These are phyloP conservation scores for Drosophila simulans DNA, from an alignment of 1,140 invertebrate species.

Conservation along the genomic window DNA sequence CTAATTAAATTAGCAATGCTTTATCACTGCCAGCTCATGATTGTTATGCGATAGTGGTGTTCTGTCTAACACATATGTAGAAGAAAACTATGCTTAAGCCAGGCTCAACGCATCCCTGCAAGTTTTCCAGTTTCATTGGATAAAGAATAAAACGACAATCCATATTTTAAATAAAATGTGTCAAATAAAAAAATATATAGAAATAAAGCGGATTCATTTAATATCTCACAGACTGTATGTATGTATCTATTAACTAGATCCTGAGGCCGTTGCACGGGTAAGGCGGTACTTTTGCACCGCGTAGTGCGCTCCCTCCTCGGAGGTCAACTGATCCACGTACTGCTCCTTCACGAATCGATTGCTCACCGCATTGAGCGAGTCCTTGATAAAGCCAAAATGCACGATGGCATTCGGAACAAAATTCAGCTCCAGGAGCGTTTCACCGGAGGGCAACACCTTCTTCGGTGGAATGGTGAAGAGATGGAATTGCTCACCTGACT, in stretches of 20 bases:
- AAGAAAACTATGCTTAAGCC: no score
- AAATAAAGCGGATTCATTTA: slow-evolving; percentile 62
- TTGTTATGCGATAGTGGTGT: no score
- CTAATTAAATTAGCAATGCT: background rate
- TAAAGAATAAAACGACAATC: background rate
- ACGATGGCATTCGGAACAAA: slow-evolving; percentile 91
- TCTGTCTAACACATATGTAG: no score
- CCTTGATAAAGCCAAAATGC: slow-evolving; percentile 87
- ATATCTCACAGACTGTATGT: slow-evolving; percentile 69
- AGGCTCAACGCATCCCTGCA: no score
- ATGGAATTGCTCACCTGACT: slow-evolving; percentile 88
- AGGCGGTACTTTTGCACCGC: slow-evolving; percentile 71
- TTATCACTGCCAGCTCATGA: no score
- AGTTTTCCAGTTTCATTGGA: no score
- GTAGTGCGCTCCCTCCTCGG: slow-evolving; percentile 70
- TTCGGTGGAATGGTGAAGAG: slow-evolving; percentile 92
- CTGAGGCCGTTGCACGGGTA: slow-evolving; percentile 32
- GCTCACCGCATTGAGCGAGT: slow-evolving; percentile 44
- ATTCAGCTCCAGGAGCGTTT: slow-evolving; percentile 88
- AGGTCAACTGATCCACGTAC: slow-evolving; percentile 58
- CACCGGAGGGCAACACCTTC: slow-evolving; percentile 86
- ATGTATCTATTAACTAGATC: slow-evolving; percentile 40
- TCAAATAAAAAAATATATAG: slow-evolving; percentile 6
- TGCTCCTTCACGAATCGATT: slow-evolving; percentile 56
- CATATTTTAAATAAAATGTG: no score